Evolutionary conservation across 2,888 invertebrate genomes (phyloP).

Genomic region (Drosophila longiperda): DNA sequence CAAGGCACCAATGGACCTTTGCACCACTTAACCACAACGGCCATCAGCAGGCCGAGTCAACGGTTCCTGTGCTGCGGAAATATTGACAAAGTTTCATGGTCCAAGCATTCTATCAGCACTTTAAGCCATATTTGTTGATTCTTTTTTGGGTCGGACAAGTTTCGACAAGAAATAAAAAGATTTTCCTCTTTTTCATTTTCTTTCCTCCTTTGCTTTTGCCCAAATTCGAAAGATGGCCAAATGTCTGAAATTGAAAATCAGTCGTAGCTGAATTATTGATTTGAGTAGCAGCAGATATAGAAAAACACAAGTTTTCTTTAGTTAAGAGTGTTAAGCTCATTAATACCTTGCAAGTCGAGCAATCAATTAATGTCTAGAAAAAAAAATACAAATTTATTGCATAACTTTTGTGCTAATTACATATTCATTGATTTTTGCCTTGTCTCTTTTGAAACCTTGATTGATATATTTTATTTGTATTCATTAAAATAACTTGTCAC

Average conservation of each 20-base stretch:
- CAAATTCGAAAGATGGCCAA: not conserved
- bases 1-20: not conserved
- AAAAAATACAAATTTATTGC: not conserved
- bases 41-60: conserved; percentile 12
- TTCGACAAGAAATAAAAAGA: conserved; percentile 13
- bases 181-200: conserved; percentile 1
- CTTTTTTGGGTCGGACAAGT: conserved; percentile 60
- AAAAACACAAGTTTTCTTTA: not conserved
- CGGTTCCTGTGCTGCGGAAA: conserved; percentile 53
- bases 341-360: conserved; percentile 1
- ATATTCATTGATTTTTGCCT: not conserved
- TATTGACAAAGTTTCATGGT: conserved; percentile 68
- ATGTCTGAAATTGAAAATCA: conserved; percentile 44
- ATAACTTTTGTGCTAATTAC: not conserved
- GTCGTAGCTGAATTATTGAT: conserved; percentile 72
- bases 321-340: not conserved
- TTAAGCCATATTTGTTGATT: conserved; percentile 60
- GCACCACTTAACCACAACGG: not conserved
- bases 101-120: conserved; percentile 63
- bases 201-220: not conserved
- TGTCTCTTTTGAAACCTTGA: not conserved
- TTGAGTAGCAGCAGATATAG: conserved; percentile 33
- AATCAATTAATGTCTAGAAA: not conserved
- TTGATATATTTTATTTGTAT: not conserved
- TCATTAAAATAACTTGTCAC: too few species aligned